Percentiles rank a stretch among this genome's conserved stretches.
phyloP scores from a whole-genome alignment of 2,797 vertebrate genomes.

The Fundulus diaphanus region DNA sequence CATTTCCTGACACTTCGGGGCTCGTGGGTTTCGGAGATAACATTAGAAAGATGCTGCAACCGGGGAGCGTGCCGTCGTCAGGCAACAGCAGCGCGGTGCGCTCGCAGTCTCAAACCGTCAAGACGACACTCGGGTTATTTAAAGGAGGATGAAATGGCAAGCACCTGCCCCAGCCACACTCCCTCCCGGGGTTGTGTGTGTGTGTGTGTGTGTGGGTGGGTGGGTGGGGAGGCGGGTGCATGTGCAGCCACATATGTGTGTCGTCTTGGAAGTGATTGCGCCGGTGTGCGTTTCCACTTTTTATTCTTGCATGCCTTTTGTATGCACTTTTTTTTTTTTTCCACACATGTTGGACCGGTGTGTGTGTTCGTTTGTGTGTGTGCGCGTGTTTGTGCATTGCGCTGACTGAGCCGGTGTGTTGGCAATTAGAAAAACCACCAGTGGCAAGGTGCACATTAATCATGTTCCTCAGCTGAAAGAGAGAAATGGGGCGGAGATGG shows the following conservation, averaged over 20 bases:
- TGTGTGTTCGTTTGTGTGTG: conserved; percentile 10
- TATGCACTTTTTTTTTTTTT: conserved; percentile 41
- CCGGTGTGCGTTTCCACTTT: conserved; percentile 1
- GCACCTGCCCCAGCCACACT: conserved; percentile 76
- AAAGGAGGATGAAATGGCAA: conserved; percentile 82
- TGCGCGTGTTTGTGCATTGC: conserved; percentile 68
- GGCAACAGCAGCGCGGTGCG: conserved; percentile 72
- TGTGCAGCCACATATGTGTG: neutral
- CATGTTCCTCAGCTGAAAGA: conserved; percentile 80
- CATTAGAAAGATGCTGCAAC: conserved; percentile 65
- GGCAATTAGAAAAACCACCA: conserved; percentile 84
- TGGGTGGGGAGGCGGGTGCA: conserved; percentile 29
- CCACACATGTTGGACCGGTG: conserved; percentile 4
- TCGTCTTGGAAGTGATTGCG: conserved; percentile 13
- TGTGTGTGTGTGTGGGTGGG: conserved; percentile 42
- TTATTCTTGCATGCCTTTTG: conserved; percentile 42
- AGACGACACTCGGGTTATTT: conserved; percentile 83
- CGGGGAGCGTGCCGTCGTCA: conserved; percentile 71
- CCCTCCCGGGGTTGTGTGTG: conserved; percentile 39
- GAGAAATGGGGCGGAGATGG: conserved; percentile 75
- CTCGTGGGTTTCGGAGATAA: conserved; percentile 79
- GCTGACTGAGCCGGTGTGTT: conserved; percentile 79
- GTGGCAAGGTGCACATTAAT: conserved; percentile 81
- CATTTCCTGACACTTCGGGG: conserved; percentile 71
- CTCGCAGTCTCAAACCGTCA: conserved; percentile 75